Evolutionary conservation across 2,113 vertebrate genomes (phyloP).

Genomic region (Sisor rabdophorus): DNA sequence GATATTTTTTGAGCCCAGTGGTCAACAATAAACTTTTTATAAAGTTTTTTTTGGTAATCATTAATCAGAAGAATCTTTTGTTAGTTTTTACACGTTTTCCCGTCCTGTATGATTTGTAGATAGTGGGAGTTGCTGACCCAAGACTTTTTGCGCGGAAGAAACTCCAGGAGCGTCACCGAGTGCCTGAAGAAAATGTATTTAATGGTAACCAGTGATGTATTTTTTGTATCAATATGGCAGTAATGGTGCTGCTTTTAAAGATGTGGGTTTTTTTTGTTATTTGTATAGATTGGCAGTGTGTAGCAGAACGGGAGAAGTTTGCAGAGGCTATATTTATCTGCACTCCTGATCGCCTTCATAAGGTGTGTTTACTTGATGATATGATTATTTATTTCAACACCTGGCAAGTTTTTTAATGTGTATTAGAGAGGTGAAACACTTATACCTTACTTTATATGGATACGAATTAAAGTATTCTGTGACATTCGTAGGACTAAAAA

Average conservation of each 20-base stretch:
- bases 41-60: background rate
- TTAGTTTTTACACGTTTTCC: background rate
- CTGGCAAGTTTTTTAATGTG: background rate
- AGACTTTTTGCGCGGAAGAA: constrained; percentile 66
- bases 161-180: constrained; percentile 62
- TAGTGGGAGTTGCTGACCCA: constrained; percentile 75
- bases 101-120: constrained; percentile 50
- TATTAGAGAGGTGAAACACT: no score
- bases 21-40: background rate
- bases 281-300: constrained; percentile 67
- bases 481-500: no score
- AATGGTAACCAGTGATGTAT: constrained; percentile 55
- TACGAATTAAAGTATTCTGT: no score
- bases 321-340: constrained; percentile 77
- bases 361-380: constrained; percentile 57
- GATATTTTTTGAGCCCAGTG: background rate
- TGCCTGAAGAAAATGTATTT: constrained; percentile 66
- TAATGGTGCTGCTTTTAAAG: background rate
- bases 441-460: no score
- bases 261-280: constrained; percentile 10
- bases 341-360: constrained; percentile 77
- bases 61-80: background rate
- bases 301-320: constrained; percentile 72
- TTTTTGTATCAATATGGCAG: background rate
- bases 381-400: background rate